Conservation (phyloP, 2,113 vertebrate genomes). For the Grammomys surdaster region DNA sequence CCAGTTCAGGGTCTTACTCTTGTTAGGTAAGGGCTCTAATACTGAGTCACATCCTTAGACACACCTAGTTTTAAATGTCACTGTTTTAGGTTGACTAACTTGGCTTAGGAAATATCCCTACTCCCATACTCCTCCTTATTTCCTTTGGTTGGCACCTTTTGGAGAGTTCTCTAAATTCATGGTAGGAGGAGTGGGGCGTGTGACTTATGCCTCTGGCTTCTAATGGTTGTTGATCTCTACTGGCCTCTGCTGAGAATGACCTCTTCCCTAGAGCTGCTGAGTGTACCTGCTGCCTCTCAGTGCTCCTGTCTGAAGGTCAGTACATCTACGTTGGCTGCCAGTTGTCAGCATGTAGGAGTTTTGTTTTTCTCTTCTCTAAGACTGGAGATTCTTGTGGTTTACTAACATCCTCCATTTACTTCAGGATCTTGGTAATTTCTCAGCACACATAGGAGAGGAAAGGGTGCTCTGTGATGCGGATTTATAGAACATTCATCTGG, state of each 20-base stretch:
- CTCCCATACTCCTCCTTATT: neutral
- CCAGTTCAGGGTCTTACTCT: neutral
- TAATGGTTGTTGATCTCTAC: neutral
- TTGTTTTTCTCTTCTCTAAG: neutral
- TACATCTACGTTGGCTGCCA: neutral
- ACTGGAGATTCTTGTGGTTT: neutral
- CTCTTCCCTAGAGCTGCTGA: neutral
- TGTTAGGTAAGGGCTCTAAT: neutral
- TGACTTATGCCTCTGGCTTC: neutral
- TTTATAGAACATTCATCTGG: neutral
- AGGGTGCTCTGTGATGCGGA: neutral
- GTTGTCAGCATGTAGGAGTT: neutral
- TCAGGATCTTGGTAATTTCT: neutral
- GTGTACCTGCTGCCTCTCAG: neutral
- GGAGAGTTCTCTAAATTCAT: neutral
- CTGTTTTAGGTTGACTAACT: neutral
- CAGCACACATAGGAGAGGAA: neutral
- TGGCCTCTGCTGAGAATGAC: neutral
- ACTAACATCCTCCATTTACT: neutral
- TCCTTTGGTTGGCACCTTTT: neutral
- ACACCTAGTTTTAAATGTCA: constrained; percentile 20
- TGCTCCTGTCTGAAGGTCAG: neutral
- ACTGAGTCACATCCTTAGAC: neutral
- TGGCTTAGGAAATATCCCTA: neutral
- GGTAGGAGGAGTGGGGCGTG: neutral